Percentiles rank a stretch among this genome's conserved stretches.
Evolutionary conservation across 2,113 vertebrate species (phyloP).

Genomic region (Tichodroma muraria): DNA sequence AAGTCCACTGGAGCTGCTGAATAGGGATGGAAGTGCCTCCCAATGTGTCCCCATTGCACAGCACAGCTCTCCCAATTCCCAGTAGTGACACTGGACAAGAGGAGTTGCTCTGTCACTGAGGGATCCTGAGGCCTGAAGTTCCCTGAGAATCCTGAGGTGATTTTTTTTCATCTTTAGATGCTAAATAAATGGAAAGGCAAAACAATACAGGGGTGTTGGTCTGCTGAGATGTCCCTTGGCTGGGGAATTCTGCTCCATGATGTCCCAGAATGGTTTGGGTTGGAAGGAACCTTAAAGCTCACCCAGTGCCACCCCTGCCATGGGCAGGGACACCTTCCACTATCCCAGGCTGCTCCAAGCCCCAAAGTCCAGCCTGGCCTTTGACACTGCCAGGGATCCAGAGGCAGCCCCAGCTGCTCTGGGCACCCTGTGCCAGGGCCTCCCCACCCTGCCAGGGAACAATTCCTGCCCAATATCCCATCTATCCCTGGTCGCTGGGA

Average conservation of each 20-base stretch:
- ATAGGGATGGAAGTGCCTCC: not conserved
- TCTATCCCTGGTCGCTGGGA: not conserved
- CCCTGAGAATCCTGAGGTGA: not conserved
- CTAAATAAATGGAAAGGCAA: not conserved
- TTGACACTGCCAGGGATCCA: not conserved
- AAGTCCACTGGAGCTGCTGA: not conserved
- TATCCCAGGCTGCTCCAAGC: not conserved
- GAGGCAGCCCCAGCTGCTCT: not conserved
- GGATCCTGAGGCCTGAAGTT: not conserved
- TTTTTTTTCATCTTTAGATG: not conserved
- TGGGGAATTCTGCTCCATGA: not conserved
- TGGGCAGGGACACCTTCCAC: not conserved
- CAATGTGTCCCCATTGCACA: no score
- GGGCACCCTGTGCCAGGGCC: not conserved
- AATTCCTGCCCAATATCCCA: accelerated
- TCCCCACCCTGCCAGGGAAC: accelerated
- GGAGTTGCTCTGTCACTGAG: not conserved
- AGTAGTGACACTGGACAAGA: not conserved
- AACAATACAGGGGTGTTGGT: not conserved
- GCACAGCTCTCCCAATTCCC: not conserved
- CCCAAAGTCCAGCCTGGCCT: not conserved
- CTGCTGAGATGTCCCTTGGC: not conserved
- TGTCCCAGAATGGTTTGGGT: not conserved
- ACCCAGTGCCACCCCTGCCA: not conserved
- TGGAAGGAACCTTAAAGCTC: accelerated